These are phyloP conservation scores for Perdita meconis DNA, from an alignment of 2,888 invertebrate genomes.

Conservation along the genomic window DNA sequence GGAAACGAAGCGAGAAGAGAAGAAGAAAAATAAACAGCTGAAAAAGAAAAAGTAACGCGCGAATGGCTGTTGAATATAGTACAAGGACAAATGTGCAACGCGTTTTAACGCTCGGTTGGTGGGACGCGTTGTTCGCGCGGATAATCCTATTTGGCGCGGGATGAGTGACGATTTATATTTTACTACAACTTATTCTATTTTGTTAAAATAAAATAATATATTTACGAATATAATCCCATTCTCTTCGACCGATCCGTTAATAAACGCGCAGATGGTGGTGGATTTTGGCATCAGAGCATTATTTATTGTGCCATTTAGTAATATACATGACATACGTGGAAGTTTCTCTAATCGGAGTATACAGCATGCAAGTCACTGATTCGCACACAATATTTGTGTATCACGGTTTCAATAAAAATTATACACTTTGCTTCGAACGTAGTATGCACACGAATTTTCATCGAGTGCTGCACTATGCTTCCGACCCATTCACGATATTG, in stretches of 20 bases:
- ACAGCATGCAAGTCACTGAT: constrained; percentile 41
- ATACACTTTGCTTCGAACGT: constrained; percentile 13
- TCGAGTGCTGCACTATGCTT: constrained; percentile 21
- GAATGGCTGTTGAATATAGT: background rate
- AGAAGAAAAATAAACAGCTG: constrained; percentile 91
- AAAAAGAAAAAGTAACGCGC: constrained; percentile 90
- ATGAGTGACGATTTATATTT: constrained; percentile 43
- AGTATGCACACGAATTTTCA: constrained; percentile 8
- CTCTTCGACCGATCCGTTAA: constrained; percentile 6
- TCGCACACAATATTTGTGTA: background rate
- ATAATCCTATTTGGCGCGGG: constrained; percentile 10
- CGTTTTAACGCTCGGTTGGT: background rate
- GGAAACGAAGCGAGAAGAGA: constrained; percentile 91
- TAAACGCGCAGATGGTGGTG: constrained; percentile 1
- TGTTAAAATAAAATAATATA: constrained; percentile 74
- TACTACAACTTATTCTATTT: constrained; percentile 63
- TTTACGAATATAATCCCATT: constrained; percentile 61
- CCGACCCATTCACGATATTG: constrained; percentile 11
- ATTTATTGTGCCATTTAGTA: constrained; percentile 66
- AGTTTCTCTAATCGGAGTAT: constrained; percentile 31
- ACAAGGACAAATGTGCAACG: constrained; percentile 8
- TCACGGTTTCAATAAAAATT: constrained; percentile 30
- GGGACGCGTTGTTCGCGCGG: constrained; percentile 3
- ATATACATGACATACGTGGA: constrained; percentile 42
- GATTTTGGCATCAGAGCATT: constrained; percentile 46